Conservation (phyloP, 2,888 invertebrate species). For the Drosophila neotestacea region DNA sequence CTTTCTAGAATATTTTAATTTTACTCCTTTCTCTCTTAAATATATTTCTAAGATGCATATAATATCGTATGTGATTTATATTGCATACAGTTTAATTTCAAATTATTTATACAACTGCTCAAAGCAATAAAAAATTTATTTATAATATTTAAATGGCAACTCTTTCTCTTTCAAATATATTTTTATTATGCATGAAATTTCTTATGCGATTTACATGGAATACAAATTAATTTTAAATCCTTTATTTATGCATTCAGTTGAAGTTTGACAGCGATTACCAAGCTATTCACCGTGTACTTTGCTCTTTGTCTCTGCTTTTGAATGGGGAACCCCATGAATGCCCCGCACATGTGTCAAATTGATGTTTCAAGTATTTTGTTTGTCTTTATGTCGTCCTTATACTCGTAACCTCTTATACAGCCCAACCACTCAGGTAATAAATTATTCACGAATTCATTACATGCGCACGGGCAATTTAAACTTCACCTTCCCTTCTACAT, state of each 20-base stretch:
- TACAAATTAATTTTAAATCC: slow-evolving; percentile 4
- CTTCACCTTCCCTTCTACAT: slow-evolving; percentile 5
- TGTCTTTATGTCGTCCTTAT: slow-evolving; percentile 26
- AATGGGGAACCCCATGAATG: slow-evolving; percentile 25
- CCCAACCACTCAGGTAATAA: slow-evolving; percentile 50
- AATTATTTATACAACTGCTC: too few relatives aligned
- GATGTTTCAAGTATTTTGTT: slow-evolving; percentile 42
- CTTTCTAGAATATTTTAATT: background rate
- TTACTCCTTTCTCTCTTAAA: background rate
- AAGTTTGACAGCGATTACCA: slow-evolving; percentile 26
- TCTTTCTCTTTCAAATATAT: background rate
- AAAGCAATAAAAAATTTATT: background rate
- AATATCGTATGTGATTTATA: too few relatives aligned
- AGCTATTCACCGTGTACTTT: slow-evolving; percentile 8
- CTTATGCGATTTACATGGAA: background rate
- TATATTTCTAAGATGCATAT: background rate
- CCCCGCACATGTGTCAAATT: slow-evolving; percentile 26
- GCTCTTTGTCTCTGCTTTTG: slow-evolving; percentile 8
- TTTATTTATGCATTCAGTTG: slow-evolving; percentile 3
- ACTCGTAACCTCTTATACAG: slow-evolving; percentile 22
- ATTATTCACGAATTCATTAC: slow-evolving; percentile 76
- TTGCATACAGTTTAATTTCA: too few relatives aligned
- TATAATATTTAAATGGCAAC: background rate
- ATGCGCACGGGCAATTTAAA: slow-evolving; percentile 54
- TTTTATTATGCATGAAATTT: background rate